Evolutionary conservation across 64 coral and sea anemone genomes (phyloP).

Genomic region (Pocillopora verrucosa): DNA sequence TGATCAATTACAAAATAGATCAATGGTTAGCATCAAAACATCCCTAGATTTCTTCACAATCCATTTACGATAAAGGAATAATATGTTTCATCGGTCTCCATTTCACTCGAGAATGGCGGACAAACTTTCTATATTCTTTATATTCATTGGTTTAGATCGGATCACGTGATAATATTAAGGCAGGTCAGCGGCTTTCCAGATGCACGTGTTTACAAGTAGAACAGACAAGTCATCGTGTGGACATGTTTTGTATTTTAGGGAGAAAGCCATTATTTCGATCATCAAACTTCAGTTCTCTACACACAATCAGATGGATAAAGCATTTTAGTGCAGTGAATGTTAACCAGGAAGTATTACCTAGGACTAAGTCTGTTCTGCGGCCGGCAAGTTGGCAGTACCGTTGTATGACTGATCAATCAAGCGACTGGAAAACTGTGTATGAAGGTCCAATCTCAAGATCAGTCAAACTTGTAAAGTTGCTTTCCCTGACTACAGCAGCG

Average conservation of each 20-base stretch:
- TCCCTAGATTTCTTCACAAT: background rate
- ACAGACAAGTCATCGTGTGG: background rate
- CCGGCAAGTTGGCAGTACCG: background rate
- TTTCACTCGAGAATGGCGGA: slow-evolving; percentile 25
- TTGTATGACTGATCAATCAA: background rate
- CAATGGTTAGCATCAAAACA: background rate
- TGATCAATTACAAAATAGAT: background rate
- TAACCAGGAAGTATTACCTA: background rate
- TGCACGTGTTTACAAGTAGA: background rate
- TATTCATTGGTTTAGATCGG: slow-evolving; percentile 6
- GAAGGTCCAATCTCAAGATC: slow-evolving; percentile 91
- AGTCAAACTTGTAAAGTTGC: slow-evolving; percentile 84
- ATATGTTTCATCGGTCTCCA: background rate
- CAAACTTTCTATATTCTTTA: slow-evolving; percentile 1
- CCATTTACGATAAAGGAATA: background rate
- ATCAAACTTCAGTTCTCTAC: background rate
- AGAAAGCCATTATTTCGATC: background rate
- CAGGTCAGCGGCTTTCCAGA: slow-evolving; percentile 11
- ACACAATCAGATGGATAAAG: background rate
- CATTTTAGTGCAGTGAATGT: background rate
- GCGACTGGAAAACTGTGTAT: slow-evolving; percentile 84
- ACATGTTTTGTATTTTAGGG: background rate
- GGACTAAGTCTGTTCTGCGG: background rate
- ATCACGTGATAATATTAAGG: slow-evolving; percentile 8
- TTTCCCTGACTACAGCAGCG: slow-evolving; percentile 86